Evolutionary conservation across 2,797 vertebrate species (phyloP).

Genomic region (Knipowitschia caucasica): DNA sequence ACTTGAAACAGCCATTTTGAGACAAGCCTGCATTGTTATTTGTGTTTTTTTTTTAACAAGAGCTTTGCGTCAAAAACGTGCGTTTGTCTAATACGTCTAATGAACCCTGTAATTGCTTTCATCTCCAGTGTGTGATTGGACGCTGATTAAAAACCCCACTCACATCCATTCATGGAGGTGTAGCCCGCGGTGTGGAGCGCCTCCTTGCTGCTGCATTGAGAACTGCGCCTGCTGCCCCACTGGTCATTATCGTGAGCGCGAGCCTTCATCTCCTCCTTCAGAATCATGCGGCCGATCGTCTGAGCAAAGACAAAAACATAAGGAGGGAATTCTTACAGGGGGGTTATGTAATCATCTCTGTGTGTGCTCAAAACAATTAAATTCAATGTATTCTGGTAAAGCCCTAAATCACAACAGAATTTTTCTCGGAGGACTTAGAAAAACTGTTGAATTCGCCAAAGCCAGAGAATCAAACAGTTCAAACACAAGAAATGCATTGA

Average conservation of each 20-base stretch:
- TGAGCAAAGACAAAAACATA: constrained; percentile 49
- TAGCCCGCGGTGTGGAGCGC: constrained; percentile 83
- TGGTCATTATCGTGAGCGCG: constrained; percentile 85
- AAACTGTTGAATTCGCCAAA: no score
- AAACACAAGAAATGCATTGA: no score
- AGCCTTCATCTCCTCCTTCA: constrained; percentile 98
- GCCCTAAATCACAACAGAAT: no score
- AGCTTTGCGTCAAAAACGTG: not conserved
- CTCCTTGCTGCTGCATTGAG: constrained; percentile 88
- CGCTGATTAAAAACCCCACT: constrained; percentile 50
- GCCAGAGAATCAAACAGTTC: no score
- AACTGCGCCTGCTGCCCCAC: constrained; percentile 89
- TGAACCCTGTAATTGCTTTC: not conserved
- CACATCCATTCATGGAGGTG: constrained; percentile 89
- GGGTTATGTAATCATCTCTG: no score
- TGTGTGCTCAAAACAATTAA: no score
- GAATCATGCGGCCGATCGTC: constrained; percentile 92
- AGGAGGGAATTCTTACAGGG: no score
- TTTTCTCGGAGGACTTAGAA: no score
- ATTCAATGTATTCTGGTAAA: no score
- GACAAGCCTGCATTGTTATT: not conserved
- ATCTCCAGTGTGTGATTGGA: constrained; percentile 2
- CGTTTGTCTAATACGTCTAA: not conserved
- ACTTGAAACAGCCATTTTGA: not conserved
- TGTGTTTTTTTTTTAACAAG: not conserved